Evolutionary conservation across 2,113 vertebrate species (phyloP), one percentile per base, ranked within the genome.

Genomic region (Callocephalon fimbriatum): DNA sequence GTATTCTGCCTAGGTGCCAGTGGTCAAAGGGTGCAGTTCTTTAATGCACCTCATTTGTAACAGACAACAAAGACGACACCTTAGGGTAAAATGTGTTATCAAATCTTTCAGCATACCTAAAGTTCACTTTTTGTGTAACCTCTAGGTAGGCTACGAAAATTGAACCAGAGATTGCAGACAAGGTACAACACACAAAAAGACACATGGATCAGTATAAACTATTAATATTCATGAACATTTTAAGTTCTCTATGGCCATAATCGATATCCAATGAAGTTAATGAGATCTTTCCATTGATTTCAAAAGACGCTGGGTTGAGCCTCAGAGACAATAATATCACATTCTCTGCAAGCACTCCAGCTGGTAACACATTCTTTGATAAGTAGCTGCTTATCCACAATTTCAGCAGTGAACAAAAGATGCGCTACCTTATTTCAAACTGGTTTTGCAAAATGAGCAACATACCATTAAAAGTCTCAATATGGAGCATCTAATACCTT

Each of bases 181-280:
- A 95, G 44, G 76, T 72, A 71, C 31, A 65, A 50, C 73, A 90
- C 47, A 84, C 13, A 86, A 59, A 70, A 90, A 92, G 38, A 74
- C 75, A 86, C 42, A 82, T 6, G 66, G 54, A 67, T 95, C 73
- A 38, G 45, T 78, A 65, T 5, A 88, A 87, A 0, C 22, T 27
- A 94, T 97, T 93, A 93, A 94, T 75, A 97, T 95, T 95, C 66
- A 96, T 87, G 63, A 79, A 65, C 38, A 42, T 74, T 90, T 77
- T 59, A 88, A 50, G 77, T 88, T 87, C 70, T 95, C 76, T 67
- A 81, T 67, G 74, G 72, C 72, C 85, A 96, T 91, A 96, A 96
- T 92, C 75, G 11, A 97, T 92, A 78, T 15, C 76, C 95, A 96
- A 90, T 97, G 96, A 96, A 88, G 82, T 88, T 96, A 97, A 96